A percentile compares a stretch with the other conserved stretches of the same genome.
Evolutionary conservation across 2,797 vertebrate genomes (phyloP).

Genomic region (Micrastur ruficollis): DNA sequence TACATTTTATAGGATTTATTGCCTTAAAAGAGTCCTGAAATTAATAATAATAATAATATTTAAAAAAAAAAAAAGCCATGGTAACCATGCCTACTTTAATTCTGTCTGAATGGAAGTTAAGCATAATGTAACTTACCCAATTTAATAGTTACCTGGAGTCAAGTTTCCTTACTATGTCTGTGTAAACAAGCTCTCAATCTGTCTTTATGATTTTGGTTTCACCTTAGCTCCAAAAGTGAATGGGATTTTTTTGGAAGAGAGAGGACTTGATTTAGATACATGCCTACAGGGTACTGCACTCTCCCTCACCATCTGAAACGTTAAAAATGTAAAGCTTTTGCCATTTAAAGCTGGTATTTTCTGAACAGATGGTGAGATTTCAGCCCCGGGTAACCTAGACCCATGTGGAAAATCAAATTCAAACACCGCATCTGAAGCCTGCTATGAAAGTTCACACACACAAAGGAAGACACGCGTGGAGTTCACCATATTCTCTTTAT

Average conservation of each 20-base stretch:
- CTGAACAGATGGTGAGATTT: constrained; percentile 24
- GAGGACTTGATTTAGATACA: background rate
- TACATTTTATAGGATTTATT: background rate
- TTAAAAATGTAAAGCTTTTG: background rate
- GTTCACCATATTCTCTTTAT: background rate
- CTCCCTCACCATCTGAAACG: background rate
- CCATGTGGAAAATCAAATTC: constrained; percentile 16
- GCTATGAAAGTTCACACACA: background rate
- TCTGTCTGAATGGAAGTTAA: background rate
- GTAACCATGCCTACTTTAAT: background rate
- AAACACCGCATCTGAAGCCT: background rate
- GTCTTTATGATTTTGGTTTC: background rate
- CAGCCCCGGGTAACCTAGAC: background rate
- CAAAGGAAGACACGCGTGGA: background rate
- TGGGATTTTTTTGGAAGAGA: rapidly evolving
- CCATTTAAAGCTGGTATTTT: background rate
- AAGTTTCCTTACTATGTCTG: background rate
- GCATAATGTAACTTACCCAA: background rate
- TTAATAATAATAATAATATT: background rate
- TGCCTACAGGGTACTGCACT: background rate
- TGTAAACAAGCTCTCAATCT: background rate
- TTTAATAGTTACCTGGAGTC: background rate
- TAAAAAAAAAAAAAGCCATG: background rate
- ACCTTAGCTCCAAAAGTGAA: background rate
- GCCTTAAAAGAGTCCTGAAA: background rate